A percentile compares a stretch with the other conserved stretches of the same genome.
Conservation (phyloP, 2,888 invertebrate genomes). For the Clistopyga incitator region DNA sequence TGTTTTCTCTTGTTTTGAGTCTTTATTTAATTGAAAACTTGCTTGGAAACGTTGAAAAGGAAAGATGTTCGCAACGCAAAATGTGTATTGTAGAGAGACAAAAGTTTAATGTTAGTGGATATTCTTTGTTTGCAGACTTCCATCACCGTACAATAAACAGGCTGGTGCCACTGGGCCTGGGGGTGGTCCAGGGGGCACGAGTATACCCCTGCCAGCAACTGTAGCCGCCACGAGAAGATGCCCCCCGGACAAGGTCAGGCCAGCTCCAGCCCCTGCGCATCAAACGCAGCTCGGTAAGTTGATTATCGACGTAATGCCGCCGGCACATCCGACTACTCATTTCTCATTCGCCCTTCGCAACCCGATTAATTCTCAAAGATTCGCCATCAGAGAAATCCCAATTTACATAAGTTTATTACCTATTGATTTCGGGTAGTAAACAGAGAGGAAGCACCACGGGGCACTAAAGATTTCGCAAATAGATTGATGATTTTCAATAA, state of each 20-base stretch:
- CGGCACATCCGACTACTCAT: conserved; percentile 24
- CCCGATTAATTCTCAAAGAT: conserved; percentile 19
- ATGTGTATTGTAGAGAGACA: neutral
- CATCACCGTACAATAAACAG: conserved; percentile 83
- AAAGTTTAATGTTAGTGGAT: conserved; percentile 38
- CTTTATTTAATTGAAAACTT: neutral
- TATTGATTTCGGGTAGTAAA: conserved; percentile 6
- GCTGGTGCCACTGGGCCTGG: conserved; percentile 86
- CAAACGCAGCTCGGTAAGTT: conserved; percentile 81
- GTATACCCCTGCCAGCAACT: conserved; percentile 92
- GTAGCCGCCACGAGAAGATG: conserved; percentile 91
- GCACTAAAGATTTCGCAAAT: neutral
- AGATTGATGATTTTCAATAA: neutral
- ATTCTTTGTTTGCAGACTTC: conserved; percentile 77
- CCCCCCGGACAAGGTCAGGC: conserved; percentile 92
- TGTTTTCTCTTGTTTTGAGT: too few relatives aligned
- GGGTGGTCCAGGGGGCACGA: conserved; percentile 87
- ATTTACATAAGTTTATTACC: neutral
- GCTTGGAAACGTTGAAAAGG: neutral
- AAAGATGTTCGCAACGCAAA: neutral
- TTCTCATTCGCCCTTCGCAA: conserved; percentile 16
- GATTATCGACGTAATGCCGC: conserved; percentile 46
- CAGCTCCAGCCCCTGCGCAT: conserved; percentile 88
- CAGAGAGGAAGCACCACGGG: conserved; percentile 41
- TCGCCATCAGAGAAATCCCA: conserved; percentile 1